Conservation (phyloP, 2,888 invertebrate species). For the Clanis bilineata region DNA sequence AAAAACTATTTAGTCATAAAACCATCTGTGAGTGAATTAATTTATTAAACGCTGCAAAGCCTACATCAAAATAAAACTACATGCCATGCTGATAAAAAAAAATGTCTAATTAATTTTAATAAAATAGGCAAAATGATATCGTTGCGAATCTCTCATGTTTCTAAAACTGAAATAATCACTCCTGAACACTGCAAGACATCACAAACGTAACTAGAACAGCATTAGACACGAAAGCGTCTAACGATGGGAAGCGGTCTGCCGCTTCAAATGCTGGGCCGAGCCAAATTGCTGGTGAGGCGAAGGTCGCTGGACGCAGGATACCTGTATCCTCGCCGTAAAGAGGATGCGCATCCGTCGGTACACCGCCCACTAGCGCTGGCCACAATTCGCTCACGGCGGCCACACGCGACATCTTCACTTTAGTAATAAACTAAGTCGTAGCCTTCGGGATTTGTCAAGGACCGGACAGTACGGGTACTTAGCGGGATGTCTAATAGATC, state of each 20-base stretch:
- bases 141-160: too few species aligned
- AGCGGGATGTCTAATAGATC: too few species aligned
- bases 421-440: not conserved
- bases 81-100: too few species aligned
- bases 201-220: not conserved
- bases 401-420: not conserved
- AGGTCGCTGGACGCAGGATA: constrained; percentile 52
- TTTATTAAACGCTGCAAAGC: too few species aligned
- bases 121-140: too few species aligned
- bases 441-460: not conserved
- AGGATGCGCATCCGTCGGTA: constrained; percentile 74
- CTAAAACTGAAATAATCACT: too few species aligned
- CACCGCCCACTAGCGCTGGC: constrained; percentile 34
- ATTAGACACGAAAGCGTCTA: not conserved
- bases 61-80: too few species aligned
- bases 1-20: too few species aligned
- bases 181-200: too few species aligned
- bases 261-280: constrained; percentile 14
- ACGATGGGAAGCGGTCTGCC: constrained; percentile 7
- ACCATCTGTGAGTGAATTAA: too few species aligned
- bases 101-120: too few species aligned
- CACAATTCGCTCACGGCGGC: constrained; percentile 4
- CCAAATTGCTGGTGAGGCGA: constrained; percentile 19
- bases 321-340: constrained; percentile 65
- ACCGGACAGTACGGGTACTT: not conserved